Conservation (phyloP, 2,797 vertebrate species). For the Clamator glandarius region DNA sequence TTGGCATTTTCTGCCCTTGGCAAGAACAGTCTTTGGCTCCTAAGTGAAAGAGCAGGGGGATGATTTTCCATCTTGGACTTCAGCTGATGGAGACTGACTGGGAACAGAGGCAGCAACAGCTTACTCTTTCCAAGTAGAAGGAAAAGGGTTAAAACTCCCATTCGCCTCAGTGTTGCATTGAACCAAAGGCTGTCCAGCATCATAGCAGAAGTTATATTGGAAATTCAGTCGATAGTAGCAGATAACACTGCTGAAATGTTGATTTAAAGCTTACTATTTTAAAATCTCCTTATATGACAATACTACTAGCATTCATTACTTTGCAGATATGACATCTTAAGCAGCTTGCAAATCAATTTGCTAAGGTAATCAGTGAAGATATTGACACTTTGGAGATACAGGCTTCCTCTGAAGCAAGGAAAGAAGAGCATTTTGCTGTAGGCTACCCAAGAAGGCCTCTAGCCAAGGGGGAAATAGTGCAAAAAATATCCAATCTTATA, state of each 20-base stretch:
- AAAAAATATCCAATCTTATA: not conserved
- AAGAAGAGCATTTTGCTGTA: not conserved
- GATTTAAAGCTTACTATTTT: not conserved
- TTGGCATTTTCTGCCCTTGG: constrained; percentile 6
- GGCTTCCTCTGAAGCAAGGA: not conserved
- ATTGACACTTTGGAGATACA: not conserved
- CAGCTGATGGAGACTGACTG: not conserved
- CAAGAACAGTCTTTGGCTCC: not conserved
- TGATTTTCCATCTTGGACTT: not conserved
- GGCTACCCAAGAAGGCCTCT: not conserved
- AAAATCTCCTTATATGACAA: not conserved
- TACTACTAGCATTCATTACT: not conserved
- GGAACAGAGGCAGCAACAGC: not conserved
- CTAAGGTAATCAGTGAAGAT: not conserved
- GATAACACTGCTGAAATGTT: not conserved
- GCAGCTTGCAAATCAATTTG: not conserved
- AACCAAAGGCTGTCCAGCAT: not conserved
- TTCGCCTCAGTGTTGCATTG: not conserved
- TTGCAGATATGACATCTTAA: not conserved
- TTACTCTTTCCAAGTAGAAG: not conserved
- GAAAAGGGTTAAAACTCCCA: not conserved
- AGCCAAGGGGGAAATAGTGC: not conserved
- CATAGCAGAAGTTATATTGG: not conserved
- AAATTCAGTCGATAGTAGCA: not conserved
- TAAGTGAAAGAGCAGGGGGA: not conserved